Evolutionary conservation across 1,140 invertebrate species (phyloP).

Genomic region (Phthorimaea operculella): DNA sequence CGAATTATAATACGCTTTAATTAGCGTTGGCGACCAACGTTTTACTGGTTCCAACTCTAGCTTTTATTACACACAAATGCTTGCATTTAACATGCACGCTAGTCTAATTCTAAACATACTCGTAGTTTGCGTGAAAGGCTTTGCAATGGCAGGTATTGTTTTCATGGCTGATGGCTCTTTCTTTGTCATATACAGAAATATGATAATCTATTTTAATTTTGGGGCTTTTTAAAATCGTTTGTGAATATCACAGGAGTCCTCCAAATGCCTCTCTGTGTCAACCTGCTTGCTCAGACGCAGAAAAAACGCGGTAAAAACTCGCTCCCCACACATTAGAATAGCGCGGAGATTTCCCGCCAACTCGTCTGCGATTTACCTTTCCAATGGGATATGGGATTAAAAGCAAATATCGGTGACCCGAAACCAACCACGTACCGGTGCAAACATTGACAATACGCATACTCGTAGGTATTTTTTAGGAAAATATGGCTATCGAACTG

Average conservation of each 20-base stretch:
- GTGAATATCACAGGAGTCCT: not conserved
- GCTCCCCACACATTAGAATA: slow-evolving; percentile 29
- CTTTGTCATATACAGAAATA: too few species aligned
- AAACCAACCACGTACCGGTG: slow-evolving; percentile 10
- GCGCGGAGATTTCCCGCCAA: slow-evolving; percentile 45
- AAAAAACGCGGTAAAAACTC: slow-evolving; percentile 54
- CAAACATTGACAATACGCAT: not conserved
- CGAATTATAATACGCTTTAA: slow-evolving; percentile 47
- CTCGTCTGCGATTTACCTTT: slow-evolving; percentile 32
- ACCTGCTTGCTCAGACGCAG: slow-evolving; percentile 40
- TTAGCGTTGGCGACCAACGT: slow-evolving; percentile 54
- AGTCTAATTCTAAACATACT: too few species aligned
- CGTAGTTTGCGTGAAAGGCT: too few species aligned
- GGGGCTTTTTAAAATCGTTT: too few species aligned
- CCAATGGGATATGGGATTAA: slow-evolving; percentile 23
- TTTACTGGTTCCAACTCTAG: slow-evolving; percentile 24
- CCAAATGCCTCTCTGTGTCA: slow-evolving; percentile 40
- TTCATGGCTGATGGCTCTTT: too few species aligned
- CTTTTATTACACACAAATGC: slow-evolving; percentile 19
- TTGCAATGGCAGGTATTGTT: too few species aligned
- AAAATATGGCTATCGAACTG: too few species aligned
- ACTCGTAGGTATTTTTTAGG: too few species aligned
- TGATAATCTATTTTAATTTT: too few species aligned
- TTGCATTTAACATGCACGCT: slow-evolving; percentile 19
- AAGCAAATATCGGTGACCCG: slow-evolving; percentile 20